Evolutionary conservation across 2,888 invertebrate species (phyloP).

Genomic region (Drosophila macrospina): DNA sequence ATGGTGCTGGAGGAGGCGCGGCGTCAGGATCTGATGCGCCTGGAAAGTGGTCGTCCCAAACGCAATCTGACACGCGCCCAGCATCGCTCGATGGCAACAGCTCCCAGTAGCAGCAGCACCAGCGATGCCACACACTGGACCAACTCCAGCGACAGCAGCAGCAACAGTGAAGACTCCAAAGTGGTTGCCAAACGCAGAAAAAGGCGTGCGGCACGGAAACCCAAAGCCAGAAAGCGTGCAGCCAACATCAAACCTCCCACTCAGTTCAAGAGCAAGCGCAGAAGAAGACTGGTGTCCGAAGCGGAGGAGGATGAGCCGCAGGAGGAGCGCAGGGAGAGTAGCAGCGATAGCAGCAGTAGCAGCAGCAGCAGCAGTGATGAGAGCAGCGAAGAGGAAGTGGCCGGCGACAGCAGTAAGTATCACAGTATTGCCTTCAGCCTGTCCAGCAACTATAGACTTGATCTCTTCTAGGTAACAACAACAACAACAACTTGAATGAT

Average conservation of each 20-base stretch:
- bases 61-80: slow-evolving; percentile 41
- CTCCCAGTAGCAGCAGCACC: slow-evolving; percentile 14
- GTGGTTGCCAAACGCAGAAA: slow-evolving; percentile 22
- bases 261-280: slow-evolving; percentile 32
- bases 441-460: not conserved
- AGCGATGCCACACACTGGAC: slow-evolving; percentile 31
- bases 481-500: slow-evolving; percentile 3
- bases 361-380: slow-evolving; percentile 30
- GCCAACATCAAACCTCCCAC: not conserved
- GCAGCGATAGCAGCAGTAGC: slow-evolving; percentile 25
- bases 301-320: not conserved
- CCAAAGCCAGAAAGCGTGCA: slow-evolving; percentile 34
- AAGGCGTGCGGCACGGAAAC: slow-evolving; percentile 39
- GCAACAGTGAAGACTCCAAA: slow-evolving; percentile 25
- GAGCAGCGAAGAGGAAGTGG: slow-evolving; percentile 31
- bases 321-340: slow-evolving; percentile 16
- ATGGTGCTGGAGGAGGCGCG: slow-evolving; percentile 55
- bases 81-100: slow-evolving; percentile 17
- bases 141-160: slow-evolving; percentile 30
- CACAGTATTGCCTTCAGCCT: not conserved
- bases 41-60: slow-evolving; percentile 36
- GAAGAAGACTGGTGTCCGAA: slow-evolving; percentile 33
- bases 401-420: slow-evolving; percentile 14
- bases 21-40: slow-evolving; percentile 51
- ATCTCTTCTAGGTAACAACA: slow-evolving; percentile 6